A percentile compares a stretch with the other conserved stretches of the same genome.
Evolutionary conservation across 2,888 invertebrate genomes (phyloP).

Genomic region (Dynastes tityus): DNA sequence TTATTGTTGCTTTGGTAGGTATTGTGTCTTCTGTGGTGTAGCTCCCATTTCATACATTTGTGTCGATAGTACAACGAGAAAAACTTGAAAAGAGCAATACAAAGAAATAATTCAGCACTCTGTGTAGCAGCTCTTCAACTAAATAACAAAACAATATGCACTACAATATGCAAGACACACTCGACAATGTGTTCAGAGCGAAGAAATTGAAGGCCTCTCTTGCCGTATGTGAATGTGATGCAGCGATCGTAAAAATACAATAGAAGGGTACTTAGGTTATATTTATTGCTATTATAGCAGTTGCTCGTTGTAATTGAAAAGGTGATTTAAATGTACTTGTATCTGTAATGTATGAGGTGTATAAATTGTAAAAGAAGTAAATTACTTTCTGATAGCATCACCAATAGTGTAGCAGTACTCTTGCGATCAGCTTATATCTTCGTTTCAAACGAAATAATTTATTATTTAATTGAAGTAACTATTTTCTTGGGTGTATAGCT

Average conservation of each 20-base stretch:
- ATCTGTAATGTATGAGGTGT: no score
- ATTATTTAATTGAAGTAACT: no score
- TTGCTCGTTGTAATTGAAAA: neutral
- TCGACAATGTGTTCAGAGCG: constrained; percentile 45
- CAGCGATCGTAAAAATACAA: constrained; percentile 46
- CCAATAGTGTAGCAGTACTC: no score
- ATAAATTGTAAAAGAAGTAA: no score
- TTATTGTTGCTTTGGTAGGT: neutral
- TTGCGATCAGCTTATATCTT: no score
- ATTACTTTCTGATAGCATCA: neutral
- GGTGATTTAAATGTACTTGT: no score
- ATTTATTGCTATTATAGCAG: constrained; percentile 30
- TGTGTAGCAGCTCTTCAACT: constrained; percentile 15
- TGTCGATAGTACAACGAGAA: constrained; percentile 17
- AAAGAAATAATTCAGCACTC: constrained; percentile 17
- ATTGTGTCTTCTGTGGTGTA: neutral
- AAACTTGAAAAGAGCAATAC: constrained; percentile 40
- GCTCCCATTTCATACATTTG: constrained; percentile 24
- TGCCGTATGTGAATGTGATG: constrained; percentile 34
- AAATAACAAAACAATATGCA: constrained; percentile 46
- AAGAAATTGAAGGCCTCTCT: constrained; percentile 49
- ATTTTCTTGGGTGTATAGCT: no score
- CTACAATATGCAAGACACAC: constrained; percentile 46
- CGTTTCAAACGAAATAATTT: no score
- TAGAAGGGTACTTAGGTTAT: constrained; percentile 31